Conservation (phyloP, 53 echinoderm and acorn worm genomes). For the Patiria pectinifera region DNA sequence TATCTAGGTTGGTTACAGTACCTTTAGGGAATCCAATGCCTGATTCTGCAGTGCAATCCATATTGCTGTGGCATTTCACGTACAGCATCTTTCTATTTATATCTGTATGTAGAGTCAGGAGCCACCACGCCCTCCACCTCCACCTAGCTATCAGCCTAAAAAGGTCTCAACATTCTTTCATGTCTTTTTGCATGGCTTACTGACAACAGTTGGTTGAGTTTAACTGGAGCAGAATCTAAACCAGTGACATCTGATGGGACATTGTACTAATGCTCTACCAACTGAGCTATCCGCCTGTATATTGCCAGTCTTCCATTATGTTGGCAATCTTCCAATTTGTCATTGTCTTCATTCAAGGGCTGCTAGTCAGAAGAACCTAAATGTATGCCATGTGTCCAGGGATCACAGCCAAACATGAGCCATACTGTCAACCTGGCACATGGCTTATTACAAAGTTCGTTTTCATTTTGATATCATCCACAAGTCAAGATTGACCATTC, state of each 20-base stretch:
- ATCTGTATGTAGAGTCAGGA: constrained; percentile 31
- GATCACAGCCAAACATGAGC: too few species aligned
- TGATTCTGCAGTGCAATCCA: not conserved
- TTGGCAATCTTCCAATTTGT: too few species aligned
- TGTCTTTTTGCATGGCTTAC: not conserved
- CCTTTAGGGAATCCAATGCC: not conserved
- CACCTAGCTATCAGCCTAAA: constrained; percentile 39
- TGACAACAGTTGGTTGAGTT: not conserved
- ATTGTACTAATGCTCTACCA: too few species aligned
- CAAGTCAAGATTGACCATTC: too few species aligned
- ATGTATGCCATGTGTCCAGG: too few species aligned
- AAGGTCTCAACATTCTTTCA: constrained; percentile 10
- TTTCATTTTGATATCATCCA: too few species aligned
- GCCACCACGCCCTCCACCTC: constrained; percentile 40
- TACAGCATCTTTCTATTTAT: not conserved
- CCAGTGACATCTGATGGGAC: not conserved
- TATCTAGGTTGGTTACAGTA: not conserved
- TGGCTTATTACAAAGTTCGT: too few species aligned
- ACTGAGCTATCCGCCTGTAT: too few species aligned
- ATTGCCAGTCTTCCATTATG: too few species aligned
- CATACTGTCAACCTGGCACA: too few species aligned
- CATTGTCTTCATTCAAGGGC: too few species aligned
- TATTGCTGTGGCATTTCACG: not conserved
- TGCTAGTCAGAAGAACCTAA: too few species aligned
- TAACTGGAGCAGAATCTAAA: not conserved